A percentile compares a stretch with the other conserved stretches of the same genome.
Evolutionary conservation across 2,113 vertebrate genomes (phyloP).

Genomic region (Mobula birostris): DNA sequence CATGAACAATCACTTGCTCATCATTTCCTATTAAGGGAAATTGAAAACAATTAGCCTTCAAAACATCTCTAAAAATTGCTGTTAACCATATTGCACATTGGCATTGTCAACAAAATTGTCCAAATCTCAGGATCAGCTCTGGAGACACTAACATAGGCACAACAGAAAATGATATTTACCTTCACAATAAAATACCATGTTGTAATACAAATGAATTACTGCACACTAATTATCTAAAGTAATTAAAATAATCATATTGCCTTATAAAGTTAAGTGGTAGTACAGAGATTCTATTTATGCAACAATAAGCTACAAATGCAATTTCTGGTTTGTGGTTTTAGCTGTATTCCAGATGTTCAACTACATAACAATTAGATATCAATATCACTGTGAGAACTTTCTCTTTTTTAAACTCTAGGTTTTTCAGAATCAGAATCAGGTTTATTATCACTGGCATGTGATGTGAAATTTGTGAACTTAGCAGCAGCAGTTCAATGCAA

Average conservation of each 20-base stretch:
- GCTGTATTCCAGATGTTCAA: neutral
- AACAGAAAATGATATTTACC: neutral
- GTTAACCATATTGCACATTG: neutral
- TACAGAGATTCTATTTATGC: neutral
- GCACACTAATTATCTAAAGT: neutral
- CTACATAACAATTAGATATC: too few species aligned
- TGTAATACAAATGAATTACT: too few species aligned
- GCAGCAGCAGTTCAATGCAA: too few species aligned
- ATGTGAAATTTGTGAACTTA: too few species aligned
- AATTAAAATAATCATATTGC: neutral
- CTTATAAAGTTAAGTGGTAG: neutral
- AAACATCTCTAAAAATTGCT: neutral
- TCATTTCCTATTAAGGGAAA: slow-evolving; percentile 75
- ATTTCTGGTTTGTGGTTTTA: neutral
- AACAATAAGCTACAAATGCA: neutral
- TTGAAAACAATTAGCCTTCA: slow-evolving; percentile 4
- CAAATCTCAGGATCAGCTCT: neutral
- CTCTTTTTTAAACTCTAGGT: neutral
- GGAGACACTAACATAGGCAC: neutral
- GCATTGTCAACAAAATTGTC: slow-evolving; percentile 9
- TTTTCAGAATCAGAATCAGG: too few species aligned
- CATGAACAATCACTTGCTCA: slow-evolving; percentile 97
- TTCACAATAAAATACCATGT: neutral
- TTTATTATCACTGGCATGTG: too few species aligned
- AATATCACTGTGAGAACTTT: neutral